phyloP scores from a whole-genome alignment of 2,797 vertebrate species.

The Peromyscus aztecus region DNA sequence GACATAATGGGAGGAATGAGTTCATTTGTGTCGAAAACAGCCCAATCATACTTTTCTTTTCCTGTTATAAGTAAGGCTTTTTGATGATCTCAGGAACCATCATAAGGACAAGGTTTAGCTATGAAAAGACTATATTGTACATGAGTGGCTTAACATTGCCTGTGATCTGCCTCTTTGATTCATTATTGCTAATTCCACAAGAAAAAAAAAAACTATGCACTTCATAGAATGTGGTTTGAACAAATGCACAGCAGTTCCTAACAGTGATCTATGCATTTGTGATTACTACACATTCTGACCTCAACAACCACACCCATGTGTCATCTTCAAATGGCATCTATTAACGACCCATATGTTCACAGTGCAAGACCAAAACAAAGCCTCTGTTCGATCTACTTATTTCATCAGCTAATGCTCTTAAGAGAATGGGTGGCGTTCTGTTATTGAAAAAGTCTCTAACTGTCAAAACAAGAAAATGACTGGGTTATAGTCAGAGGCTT shows the following conservation, averaged over 20 bases:
- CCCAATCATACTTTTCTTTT: neutral
- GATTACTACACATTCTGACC: neutral
- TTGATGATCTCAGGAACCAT: neutral
- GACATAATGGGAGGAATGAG: neutral
- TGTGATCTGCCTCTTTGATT: neutral
- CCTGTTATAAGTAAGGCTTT: neutral
- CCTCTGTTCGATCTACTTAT: neutral
- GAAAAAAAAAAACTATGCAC: neutral
- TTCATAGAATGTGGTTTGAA: neutral
- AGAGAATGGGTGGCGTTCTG: conserved; percentile 19
- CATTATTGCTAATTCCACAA: neutral
- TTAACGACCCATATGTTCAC: conserved; percentile 50
- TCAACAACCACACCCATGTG: neutral
- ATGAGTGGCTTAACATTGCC: neutral
- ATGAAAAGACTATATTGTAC: neutral
- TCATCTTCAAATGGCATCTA: conserved; percentile 39
- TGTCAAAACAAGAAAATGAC: conserved; percentile 54
- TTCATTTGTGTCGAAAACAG: conserved; percentile 16
- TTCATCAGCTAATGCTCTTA: conserved; percentile 48
- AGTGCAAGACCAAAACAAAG: conserved; percentile 8
- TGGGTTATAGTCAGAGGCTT: conserved; percentile 21
- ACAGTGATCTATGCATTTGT: neutral
- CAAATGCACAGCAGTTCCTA: neutral
- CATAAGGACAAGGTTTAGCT: neutral
- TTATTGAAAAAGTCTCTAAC: conserved; percentile 70